phyloP scores from a whole-genome alignment of 2,797 vertebrate genomes.

The Distichodus sexfasciatus region DNA sequence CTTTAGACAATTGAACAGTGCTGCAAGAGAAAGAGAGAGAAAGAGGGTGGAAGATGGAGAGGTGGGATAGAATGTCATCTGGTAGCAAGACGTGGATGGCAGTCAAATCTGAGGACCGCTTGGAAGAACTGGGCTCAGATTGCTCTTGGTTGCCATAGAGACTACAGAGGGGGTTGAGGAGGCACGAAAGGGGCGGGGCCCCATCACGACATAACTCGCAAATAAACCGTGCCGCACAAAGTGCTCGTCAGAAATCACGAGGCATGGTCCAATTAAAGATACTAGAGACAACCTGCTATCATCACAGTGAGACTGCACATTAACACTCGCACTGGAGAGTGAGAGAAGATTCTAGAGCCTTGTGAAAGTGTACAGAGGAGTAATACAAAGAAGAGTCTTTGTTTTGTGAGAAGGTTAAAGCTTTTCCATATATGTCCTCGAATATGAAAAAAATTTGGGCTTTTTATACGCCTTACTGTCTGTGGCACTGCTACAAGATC shows the following conservation, averaged over 20 bases:
- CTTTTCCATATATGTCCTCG: not conserved
- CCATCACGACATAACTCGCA: slow-evolving; percentile 25
- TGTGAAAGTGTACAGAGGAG: too few relatives aligned
- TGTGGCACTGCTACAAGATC: not conserved
- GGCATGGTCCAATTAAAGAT: not conserved
- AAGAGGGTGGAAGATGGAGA: not conserved
- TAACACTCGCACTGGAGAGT: not conserved
- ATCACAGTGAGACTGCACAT: not conserved
- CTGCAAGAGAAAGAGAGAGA: not conserved
- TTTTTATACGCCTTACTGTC: not conserved
- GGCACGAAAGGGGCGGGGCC: slow-evolving; percentile 12
- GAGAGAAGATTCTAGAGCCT: not conserved
- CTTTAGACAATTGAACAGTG: not conserved
- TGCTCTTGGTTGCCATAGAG: slow-evolving; percentile 37
- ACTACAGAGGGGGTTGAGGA: slow-evolving; percentile 23
- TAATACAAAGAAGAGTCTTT: not conserved
- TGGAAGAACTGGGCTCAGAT: slow-evolving; percentile 26
- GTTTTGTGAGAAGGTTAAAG: not conserved
- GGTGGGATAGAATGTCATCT: slow-evolving; percentile 8
- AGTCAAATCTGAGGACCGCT: slow-evolving; percentile 31
- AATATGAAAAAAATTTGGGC: not conserved
- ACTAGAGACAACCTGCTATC: not conserved
- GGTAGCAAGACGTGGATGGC: slow-evolving; percentile 19
- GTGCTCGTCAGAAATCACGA: not conserved
- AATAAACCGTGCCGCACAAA: slow-evolving; percentile 11